These are phyloP conservation scores for Drosophila anomelani DNA, from an alignment of 2,888 invertebrate species.

Conservation along the genomic window DNA sequence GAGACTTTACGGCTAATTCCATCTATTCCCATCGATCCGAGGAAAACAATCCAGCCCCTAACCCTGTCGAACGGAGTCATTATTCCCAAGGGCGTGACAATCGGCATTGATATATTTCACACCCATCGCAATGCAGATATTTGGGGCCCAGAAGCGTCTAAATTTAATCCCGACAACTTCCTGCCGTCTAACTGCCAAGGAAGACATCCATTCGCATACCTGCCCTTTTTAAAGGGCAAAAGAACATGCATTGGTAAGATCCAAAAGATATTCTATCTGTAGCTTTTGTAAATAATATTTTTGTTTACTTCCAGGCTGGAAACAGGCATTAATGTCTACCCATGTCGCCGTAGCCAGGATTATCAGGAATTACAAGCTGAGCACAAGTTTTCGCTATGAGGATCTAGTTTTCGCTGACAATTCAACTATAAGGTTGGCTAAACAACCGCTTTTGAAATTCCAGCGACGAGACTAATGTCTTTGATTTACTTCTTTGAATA, in stretches of 20 bases:
- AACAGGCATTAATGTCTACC: constrained; percentile 68
- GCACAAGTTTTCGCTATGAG: constrained; percentile 70
- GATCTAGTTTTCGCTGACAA: constrained; percentile 74
- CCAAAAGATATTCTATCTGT: not conserved
- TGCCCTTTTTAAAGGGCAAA: constrained; percentile 81
- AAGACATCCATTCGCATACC: constrained; percentile 78
- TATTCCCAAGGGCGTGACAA: constrained; percentile 71
- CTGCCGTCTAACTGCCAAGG: constrained; percentile 70
- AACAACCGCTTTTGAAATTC: constrained; percentile 63
- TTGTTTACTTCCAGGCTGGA: constrained; percentile 63
- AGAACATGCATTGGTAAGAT: constrained; percentile 78
- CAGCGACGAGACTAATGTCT: constrained; percentile 17
- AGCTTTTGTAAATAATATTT: not conserved
- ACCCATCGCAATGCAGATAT: constrained; percentile 75
- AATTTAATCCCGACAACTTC: constrained; percentile 82
- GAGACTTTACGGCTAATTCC: constrained; percentile 81
- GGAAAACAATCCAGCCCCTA: constrained; percentile 63
- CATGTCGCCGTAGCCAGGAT: constrained; percentile 75
- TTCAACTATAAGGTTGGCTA: constrained; percentile 66
- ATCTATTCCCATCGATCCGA: constrained; percentile 65
- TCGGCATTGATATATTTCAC: constrained; percentile 74
- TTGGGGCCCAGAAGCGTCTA: constrained; percentile 79
- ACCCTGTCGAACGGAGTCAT: constrained; percentile 68
- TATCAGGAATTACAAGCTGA: constrained; percentile 73
- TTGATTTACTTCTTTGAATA: too few relatives aligned